Percentiles rank a stretch among this genome's conserved stretches.
These are phyloP conservation scores for Sterna hirundo DNA, from an alignment of 2,113 vertebrate genomes.

Conservation along the genomic window DNA sequence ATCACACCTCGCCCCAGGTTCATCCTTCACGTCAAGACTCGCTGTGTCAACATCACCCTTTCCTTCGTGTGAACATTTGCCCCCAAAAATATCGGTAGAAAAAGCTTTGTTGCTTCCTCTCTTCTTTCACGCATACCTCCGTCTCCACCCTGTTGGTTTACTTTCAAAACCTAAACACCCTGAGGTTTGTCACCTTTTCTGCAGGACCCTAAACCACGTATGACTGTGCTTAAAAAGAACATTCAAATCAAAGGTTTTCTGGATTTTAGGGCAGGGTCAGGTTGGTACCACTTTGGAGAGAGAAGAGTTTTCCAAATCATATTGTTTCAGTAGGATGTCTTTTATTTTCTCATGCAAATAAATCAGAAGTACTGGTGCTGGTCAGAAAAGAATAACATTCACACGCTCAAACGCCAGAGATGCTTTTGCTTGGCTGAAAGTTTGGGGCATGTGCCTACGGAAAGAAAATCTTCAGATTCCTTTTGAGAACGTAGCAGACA, in stretches of 20 bases:
- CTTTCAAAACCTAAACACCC: not conserved
- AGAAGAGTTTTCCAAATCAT: not conserved
- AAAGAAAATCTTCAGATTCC: not conserved
- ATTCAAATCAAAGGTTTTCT: not conserved
- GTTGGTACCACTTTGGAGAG: not conserved
- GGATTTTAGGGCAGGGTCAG: rapidly evolving
- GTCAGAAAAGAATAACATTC: not conserved
- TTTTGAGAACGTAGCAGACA: not conserved
- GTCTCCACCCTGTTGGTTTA: not conserved
- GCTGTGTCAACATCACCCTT: rapidly evolving
- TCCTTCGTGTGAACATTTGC: rapidly evolving
- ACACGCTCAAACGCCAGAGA: not conserved
- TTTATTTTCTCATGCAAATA: not conserved
- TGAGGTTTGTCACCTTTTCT: not conserved
- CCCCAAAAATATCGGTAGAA: rapidly evolving
- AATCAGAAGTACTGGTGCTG: not conserved
- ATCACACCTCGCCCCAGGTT: not conserved
- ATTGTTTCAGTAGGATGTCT: not conserved
- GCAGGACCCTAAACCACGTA: not conserved
- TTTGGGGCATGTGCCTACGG: not conserved
- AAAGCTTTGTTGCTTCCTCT: not conserved
- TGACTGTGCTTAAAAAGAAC: not conserved
- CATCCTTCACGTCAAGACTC: not conserved
- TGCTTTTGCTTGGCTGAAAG: not conserved
- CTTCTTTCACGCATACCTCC: rapidly evolving